phyloP scores from a whole-genome alignment of 2,888 invertebrate genomes.

The Aquatica leii region DNA sequence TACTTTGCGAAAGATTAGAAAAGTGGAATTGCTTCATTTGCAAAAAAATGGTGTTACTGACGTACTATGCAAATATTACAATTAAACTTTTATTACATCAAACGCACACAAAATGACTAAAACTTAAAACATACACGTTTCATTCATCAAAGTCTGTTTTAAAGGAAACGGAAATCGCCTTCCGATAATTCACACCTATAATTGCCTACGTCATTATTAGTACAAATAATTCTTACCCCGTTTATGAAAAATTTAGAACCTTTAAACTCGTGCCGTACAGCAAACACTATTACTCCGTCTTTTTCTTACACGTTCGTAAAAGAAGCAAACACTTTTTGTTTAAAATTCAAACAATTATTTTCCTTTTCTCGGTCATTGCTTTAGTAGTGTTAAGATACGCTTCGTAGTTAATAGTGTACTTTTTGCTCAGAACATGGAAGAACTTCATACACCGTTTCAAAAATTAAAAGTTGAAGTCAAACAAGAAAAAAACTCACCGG shows the following conservation, averaged over 20 bases:
- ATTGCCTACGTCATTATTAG: conserved; percentile 32
- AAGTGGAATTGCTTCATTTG: no score
- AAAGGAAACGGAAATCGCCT: conserved; percentile 55
- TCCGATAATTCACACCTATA: conserved; percentile 47
- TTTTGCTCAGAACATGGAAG: conserved; percentile 32
- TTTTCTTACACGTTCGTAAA: conserved; percentile 7
- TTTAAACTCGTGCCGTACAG: conserved; percentile 33
- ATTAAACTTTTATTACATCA: no score
- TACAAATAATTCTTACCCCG: conserved; percentile 22
- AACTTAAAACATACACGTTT: no score
- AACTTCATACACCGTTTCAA: conserved; percentile 17
- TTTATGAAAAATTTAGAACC: conserved; percentile 15
- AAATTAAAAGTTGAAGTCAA: conserved; percentile 57
- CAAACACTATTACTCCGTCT: conserved; percentile 19
- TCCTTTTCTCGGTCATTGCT: conserved; percentile 42
- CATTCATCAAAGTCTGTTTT: conserved; percentile 17
- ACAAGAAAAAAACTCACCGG: conserved; percentile 56
- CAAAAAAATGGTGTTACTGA: no score
- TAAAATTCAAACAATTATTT: conserved; percentile 41
- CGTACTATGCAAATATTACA: no score
- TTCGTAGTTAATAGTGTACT: conserved; percentile 4
- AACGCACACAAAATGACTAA: no score
- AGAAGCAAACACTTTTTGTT: neutral
- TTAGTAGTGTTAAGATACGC: conserved; percentile 21
- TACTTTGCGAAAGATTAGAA: no score